Evolutionary conservation across 2,797 vertebrate species (phyloP), one percentile per base, ranked within the genome.

Genomic region (Craterocephalus amniculus): DNA sequence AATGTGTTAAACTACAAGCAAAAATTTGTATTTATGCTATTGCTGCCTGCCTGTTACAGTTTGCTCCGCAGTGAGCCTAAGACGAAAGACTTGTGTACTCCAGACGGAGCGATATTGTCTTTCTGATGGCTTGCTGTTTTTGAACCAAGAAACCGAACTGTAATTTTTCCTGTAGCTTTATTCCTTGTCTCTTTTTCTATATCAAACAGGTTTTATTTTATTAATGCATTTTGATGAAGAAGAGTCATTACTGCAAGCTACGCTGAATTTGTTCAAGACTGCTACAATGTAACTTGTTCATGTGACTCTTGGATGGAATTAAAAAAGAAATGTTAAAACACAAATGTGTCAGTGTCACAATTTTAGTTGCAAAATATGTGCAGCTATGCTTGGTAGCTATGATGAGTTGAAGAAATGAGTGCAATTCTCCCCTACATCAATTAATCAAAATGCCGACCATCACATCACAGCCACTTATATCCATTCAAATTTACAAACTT

Each of bases 271-370:
- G 80, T 88, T 91, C 88, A 88, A 86, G 92, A 94, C 91, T 93
- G 91, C 91, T 89, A 92, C 93, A 90, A 91, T 92, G 91, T 93
- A 92, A 93, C 93, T 93, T 94, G 92, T 95, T 84, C 77, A 92
- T 95, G 91, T 94, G 92, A 94, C 91, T 93, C 90, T 93, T 91
- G 84, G 88, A 90, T 90, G 90, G 83, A 91, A 91, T 89, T 87
- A 91, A 93, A 93, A 83, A 86, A 59, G 27, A 74, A 83, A 82
- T 34, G 27, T 74, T 63, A 85, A 86, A 22, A 58, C 70, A 11
- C 40, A 3, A 0, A 34, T 27, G 35, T 67, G 24, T 80, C 26
- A 0, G 16, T 68, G 74, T 71, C 6, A 1, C 11, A 6, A 2
- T 62, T 32, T 4, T 70, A 1, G 54, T 59, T 67, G 51, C 4